Base-by-base conservation (phyloP, 2,888 invertebrate species). In the Thyatira batis region DNA sequence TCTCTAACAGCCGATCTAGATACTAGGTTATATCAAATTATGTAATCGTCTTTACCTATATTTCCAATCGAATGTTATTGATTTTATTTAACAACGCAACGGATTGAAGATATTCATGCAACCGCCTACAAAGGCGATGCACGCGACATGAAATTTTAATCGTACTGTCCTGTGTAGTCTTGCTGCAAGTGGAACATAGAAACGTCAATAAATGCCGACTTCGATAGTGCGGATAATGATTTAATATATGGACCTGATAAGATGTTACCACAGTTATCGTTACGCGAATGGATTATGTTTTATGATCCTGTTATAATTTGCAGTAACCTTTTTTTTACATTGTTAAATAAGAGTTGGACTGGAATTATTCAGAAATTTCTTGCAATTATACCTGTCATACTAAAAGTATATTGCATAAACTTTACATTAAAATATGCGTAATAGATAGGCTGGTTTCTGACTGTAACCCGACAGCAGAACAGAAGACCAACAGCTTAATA, bases 141-240 rank as follows among this genome's bases (percentile, higher is more conserved):
- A 48, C 48, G 48, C 28, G 48, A 48, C 48, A 20, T 48, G 48
- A 28, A 48, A 48, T 48, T 48, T 27, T 48, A 48, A 48, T 48
- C 28, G 48, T 8, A 17, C 39, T 39, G 17, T 17, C 17, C 2
- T 8, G 1, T 23, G 6, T 30, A 30, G 13, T 1, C 39, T 39
- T 39, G 39, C 17, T n/a, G 1, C 13, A 39, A 8, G 13, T 39
- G 8, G 39, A 39, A 39, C 9, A 9, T 11, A 27, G 8, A 21
- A 11, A 17, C 27, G 9, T 27, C 48, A 27, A 48, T 48, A 48
- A 27, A n/a, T 48, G 46, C n/a, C 17, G 17, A 39, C 5, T 46
- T n/a, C n/a, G 28, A 48, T 27, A 28, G 27, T 27, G 10, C 17
- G 10, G 20, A 45, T 23, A 45, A 23, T 11, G 27, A 27, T 48